Evolutionary conservation across 2,113 vertebrate species (phyloP).

Genomic region (Lamprotornis superbus): DNA sequence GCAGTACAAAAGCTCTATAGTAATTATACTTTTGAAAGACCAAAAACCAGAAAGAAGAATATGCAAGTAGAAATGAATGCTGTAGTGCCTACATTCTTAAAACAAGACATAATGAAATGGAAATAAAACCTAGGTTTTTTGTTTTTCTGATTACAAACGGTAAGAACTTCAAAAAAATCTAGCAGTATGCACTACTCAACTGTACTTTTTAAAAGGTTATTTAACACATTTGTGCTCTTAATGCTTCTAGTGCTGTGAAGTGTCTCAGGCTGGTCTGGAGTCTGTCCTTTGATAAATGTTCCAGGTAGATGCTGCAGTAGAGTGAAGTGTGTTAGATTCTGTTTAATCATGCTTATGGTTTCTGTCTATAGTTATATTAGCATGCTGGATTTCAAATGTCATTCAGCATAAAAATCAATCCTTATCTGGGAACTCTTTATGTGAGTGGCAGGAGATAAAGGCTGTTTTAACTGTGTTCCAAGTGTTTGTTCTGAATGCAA

Average conservation of each 20-base stretch:
- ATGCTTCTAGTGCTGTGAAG: background rate
- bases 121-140: background rate
- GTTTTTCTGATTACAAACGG: background rate
- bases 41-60: background rate
- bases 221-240: background rate
- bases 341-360: background rate
- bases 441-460: background rate
- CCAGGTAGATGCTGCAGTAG: background rate
- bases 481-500: background rate
- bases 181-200: background rate
- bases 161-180: background rate
- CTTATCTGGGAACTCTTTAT: background rate
- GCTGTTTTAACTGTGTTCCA: background rate
- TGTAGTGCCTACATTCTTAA: background rate
- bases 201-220: background rate
- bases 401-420: background rate
- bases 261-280: background rate
- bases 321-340: background rate
- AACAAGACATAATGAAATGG: background rate
- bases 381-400: background rate
- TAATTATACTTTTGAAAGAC: background rate
- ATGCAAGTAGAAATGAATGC: background rate
- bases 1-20: background rate
- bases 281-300: background rate
- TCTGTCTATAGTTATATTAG: background rate